phyloP scores from a whole-genome alignment of 2,797 vertebrate species.

The Sebastes miniatus region DNA sequence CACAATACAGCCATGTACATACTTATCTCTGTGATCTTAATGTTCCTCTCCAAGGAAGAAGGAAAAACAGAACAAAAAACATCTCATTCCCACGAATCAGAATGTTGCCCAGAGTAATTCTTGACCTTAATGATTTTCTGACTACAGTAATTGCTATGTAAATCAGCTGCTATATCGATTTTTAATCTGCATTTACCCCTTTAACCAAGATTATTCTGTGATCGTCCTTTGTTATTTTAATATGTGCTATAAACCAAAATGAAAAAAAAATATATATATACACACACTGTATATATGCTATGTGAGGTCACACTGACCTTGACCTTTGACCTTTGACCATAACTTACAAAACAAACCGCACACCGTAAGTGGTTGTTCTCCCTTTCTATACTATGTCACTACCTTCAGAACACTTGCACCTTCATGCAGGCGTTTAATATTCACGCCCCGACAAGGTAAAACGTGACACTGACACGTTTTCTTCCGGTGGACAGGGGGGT shows the following conservation, averaged over 20 bases:
- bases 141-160: not conserved
- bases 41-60: not conserved
- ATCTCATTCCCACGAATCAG: not conserved
- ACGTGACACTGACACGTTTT: no score
- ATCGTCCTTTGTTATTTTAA: not conserved
- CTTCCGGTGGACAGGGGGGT: no score
- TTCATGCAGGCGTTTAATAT: no score
- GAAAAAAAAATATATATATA: no score
- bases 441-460: no score
- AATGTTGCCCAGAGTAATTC: not conserved
- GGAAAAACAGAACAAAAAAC: not conserved
- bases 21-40: slow-evolving; percentile 3
- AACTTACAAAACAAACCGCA: no score
- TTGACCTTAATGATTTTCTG: not conserved
- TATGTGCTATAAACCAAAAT: not conserved
- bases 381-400: no score
- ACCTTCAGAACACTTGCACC: no score
- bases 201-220: not conserved
- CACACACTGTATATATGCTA: no score
- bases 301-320: no score
- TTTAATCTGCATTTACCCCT: not conserved
- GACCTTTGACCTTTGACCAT: no score
- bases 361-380: no score
- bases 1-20: slow-evolving; percentile 5
- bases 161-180: not conserved